Percentiles rank a stretch among this genome's conserved stretches.
Evolutionary conservation across 2,888 invertebrate species (phyloP).

Genomic region (Noctua comes): DNA sequence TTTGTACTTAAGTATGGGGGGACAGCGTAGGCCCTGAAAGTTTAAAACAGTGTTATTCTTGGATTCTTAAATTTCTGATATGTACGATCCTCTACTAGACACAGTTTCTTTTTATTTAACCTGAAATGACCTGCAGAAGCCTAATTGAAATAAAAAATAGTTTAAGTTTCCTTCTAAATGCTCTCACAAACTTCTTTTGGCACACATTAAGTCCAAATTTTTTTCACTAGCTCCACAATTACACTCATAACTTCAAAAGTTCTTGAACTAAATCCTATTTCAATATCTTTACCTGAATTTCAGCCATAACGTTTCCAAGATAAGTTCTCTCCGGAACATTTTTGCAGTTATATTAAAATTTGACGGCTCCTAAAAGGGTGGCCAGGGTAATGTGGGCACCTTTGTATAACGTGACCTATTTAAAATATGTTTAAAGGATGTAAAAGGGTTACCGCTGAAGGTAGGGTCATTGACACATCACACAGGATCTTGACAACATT

Average conservation of each 20-base stretch:
- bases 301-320: slow-evolving; percentile 8
- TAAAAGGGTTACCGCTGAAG: background rate
- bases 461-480: slow-evolving; percentile 6
- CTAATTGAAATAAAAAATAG: background rate
- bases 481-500: slow-evolving; percentile 6
- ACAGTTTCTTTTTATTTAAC: background rate
- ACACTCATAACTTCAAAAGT: slow-evolving; percentile 5
- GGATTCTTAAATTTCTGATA: too few relatives aligned
- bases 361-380: slow-evolving; percentile 30
- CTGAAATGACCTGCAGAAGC: too few relatives aligned
- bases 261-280: slow-evolving; percentile 10
- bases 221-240: slow-evolving; percentile 3
- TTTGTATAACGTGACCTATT: slow-evolving; percentile 35
- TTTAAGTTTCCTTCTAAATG: background rate
- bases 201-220: slow-evolving; percentile 26
- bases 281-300: slow-evolving; percentile 17
- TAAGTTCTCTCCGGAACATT: slow-evolving; percentile 14
- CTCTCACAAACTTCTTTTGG: background rate
- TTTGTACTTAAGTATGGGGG: too few relatives aligned
- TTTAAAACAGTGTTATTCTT: background rate
- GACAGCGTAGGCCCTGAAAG: too few relatives aligned
- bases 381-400: background rate
- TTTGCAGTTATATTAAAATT: slow-evolving; percentile 37
- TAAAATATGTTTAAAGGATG: slow-evolving; percentile 6
- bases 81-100: background rate